Evolutionary conservation across 1,140 invertebrate species (phyloP).

Genomic region (Propsilocerus akamusi): DNA sequence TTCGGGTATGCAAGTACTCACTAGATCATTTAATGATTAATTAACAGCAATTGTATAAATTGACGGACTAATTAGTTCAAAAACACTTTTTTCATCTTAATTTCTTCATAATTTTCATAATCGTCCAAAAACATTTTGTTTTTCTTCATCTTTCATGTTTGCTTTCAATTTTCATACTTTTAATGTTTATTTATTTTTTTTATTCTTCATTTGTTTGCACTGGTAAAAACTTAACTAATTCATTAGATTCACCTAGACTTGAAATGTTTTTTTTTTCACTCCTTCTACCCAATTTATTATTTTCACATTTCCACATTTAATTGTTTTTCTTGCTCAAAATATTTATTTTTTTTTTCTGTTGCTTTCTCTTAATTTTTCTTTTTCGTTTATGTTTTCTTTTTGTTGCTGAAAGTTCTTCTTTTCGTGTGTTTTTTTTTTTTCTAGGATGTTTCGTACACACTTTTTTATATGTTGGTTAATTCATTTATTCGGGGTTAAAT

Average conservation of each 20-base stretch:
- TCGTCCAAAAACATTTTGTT: not conserved
- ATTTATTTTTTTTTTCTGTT: slow-evolving; percentile 11
- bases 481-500: not conserved
- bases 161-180: not conserved
- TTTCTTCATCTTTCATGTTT: not conserved
- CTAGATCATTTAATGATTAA: not conserved
- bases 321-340: not conserved
- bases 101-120: too few relatives aligned
- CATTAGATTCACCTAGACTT: slow-evolving; percentile 1
- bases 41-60: slow-evolving; percentile 8
- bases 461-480: not conserved
- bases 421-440: not conserved
- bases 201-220: not conserved
- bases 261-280: not conserved
- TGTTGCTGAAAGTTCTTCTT: not conserved
- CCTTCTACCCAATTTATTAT: not conserved
- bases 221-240: not conserved
- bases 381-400: not conserved
- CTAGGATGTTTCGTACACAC: not conserved
- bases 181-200: not conserved
- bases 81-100: too few relatives aligned
- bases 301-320: not conserved
- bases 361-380: slow-evolving; percentile 11
- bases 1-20: too few relatives aligned
- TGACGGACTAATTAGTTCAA: slow-evolving; percentile 7